Evolutionary conservation across 2,113 vertebrate genomes (phyloP).

Genomic region (Brachypodius melanocephalos): DNA sequence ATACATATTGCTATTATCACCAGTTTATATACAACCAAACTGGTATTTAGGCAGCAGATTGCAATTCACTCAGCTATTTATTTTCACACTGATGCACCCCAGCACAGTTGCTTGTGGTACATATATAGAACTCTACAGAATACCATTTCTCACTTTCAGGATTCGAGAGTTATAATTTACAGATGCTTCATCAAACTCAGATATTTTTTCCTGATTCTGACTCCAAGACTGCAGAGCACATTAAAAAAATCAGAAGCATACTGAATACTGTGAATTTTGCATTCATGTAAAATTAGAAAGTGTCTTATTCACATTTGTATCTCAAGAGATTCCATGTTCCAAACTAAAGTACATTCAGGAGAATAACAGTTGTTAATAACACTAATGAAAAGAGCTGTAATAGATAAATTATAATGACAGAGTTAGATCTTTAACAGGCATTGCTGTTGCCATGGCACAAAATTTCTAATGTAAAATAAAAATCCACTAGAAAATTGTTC

Average conservation of each 20-base stretch:
- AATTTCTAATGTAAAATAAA: conserved; percentile 57
- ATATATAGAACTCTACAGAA: not conserved
- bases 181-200: conserved; percentile 8
- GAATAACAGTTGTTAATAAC: conserved; percentile 52
- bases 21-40: not conserved
- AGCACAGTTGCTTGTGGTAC: not conserved
- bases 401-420: conserved; percentile 53
- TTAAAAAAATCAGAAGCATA: conserved; percentile 16
- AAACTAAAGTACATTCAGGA: conserved; percentile 49
- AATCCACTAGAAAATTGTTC: conserved; percentile 44
- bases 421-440: conserved; percentile 47
- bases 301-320: conserved; percentile 45
- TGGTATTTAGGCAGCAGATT: conserved; percentile 6
- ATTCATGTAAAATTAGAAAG: conserved; percentile 18
- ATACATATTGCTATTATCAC: conserved; percentile 9
- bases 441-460: conserved; percentile 71
- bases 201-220: not conserved
- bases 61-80: conserved; percentile 13
- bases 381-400: conserved; percentile 57
- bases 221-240: conserved; percentile 9
- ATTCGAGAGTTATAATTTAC: not conserved
- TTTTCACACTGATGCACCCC: not conserved
- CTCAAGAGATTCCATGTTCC: conserved; percentile 30
- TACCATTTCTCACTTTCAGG: not conserved
- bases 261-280: conserved; percentile 6